Evolutionary conservation across 2,113 vertebrate genomes (phyloP).

Genomic region (Oreochromis niloticus): DNA sequence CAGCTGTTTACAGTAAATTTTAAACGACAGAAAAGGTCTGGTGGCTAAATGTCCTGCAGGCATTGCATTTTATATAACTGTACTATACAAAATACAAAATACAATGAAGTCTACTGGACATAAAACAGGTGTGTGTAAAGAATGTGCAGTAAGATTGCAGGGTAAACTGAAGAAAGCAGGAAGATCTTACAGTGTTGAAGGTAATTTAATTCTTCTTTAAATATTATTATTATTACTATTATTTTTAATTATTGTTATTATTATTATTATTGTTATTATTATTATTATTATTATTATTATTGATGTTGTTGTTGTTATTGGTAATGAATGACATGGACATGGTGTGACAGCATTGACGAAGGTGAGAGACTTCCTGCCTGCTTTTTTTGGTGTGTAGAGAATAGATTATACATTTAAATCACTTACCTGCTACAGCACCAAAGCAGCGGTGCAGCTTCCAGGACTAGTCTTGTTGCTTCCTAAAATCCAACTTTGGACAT

Average conservation of each 20-base stretch:
- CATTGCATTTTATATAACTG: background rate
- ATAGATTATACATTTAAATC: background rate
- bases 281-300: background rate
- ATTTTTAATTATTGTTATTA: no score
- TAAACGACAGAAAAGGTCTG: background rate
- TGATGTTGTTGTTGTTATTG: background rate
- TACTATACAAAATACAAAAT: background rate
- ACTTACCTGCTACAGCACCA: background rate
- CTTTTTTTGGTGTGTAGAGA: background rate
- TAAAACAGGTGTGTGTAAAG: background rate
- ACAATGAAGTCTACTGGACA: background rate
- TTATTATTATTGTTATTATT: background rate
- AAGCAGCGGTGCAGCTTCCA: background rate
- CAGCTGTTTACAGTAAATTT: background rate
- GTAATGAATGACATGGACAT: background rate
- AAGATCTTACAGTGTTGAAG: no score
- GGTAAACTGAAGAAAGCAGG: background rate
- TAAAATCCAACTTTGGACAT: background rate
- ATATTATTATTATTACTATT: background rate
- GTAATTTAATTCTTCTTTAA: background rate
- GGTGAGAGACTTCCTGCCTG: background rate
- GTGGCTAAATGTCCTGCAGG: background rate
- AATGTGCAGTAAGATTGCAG: background rate
- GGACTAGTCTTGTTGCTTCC: background rate
- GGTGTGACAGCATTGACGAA: background rate